phyloP scores from a whole-genome alignment of 2,113 vertebrate species.

The Apeltes quadracus region DNA sequence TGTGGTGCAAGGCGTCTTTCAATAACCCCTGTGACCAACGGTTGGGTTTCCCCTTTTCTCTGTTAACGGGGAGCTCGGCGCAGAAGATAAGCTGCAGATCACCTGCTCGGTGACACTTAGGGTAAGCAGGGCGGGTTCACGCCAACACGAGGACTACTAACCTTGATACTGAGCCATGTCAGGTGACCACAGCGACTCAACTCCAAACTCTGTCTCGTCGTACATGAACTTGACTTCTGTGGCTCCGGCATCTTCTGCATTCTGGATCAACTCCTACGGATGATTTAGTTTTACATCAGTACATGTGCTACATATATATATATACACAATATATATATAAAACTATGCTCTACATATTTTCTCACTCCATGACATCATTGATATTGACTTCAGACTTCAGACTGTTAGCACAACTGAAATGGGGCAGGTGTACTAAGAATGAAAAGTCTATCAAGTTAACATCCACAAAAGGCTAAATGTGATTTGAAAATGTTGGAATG shows the following conservation, averaged over 20 bases:
- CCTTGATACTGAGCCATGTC: constrained; percentile 96
- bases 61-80: not conserved
- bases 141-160: constrained; percentile 61
- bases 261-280: constrained; percentile 95
- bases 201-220: constrained; percentile 94
- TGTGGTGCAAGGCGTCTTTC: not conserved
- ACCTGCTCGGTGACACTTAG: constrained; percentile 2
- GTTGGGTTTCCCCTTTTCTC: not conserved
- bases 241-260: constrained; percentile 98
- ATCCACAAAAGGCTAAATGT: constrained; percentile 5
- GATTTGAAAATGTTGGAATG: not conserved
- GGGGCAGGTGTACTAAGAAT: not conserved
- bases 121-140: constrained; percentile 5
- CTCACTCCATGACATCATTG: constrained; percentile 1
- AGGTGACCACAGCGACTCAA: constrained; percentile 93
- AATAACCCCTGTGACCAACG: not conserved
- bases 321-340: constrained; percentile 8
- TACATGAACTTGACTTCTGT: constrained; percentile 95
- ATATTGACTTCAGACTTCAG: not conserved
- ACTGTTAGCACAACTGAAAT: not conserved
- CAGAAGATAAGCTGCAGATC: constrained; percentile 13
- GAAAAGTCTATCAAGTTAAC: not conserved
- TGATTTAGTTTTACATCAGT: constrained; percentile 13
- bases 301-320: constrained; percentile 10
- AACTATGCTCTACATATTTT: constrained; percentile 20